phyloP scores from a whole-genome alignment of 2,797 vertebrate genomes.

The Spea hammondii region DNA sequence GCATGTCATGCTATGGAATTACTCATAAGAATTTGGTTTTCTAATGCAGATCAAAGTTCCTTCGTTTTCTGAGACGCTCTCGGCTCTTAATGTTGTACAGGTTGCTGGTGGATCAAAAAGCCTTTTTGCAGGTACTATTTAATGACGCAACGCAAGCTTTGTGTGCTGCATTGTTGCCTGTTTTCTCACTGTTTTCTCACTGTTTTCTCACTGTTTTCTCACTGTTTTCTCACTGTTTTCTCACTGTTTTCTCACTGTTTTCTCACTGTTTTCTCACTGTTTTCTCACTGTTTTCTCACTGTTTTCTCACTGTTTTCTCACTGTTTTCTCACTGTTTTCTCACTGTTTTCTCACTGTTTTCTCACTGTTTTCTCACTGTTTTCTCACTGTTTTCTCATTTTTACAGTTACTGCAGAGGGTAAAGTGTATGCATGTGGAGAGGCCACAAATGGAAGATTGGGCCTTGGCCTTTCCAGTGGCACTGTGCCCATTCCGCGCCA shows the following conservation, averaged over 20 bases:
- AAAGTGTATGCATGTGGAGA: conserved; percentile 97
- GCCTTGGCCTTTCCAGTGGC: conserved; percentile 90
- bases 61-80: conserved; percentile 95
- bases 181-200: neutral
- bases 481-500: conserved; percentile 95
- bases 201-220: too few relatives aligned
- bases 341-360: too few relatives aligned
- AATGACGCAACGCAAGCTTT: neutral
- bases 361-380: too few relatives aligned
- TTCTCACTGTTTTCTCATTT: too few relatives aligned
- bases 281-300: neutral
- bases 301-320: too few relatives aligned
- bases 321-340: too few relatives aligned
- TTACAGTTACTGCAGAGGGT: conserved; percentile 91
- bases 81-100: conserved; percentile 94
- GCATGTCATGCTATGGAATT: neutral
- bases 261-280: too few relatives aligned
- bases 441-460: conserved; percentile 93
- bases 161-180: neutral
- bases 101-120: conserved; percentile 98
- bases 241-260: too few relatives aligned
- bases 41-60: conserved; percentile 90
- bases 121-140: conserved; percentile 87
- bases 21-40: neutral
- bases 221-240: too few relatives aligned